A percentile compares a stretch with the other conserved stretches of the same genome.
Conservation (phyloP, 2,113 vertebrate genomes). For the Scomber japonicus region DNA sequence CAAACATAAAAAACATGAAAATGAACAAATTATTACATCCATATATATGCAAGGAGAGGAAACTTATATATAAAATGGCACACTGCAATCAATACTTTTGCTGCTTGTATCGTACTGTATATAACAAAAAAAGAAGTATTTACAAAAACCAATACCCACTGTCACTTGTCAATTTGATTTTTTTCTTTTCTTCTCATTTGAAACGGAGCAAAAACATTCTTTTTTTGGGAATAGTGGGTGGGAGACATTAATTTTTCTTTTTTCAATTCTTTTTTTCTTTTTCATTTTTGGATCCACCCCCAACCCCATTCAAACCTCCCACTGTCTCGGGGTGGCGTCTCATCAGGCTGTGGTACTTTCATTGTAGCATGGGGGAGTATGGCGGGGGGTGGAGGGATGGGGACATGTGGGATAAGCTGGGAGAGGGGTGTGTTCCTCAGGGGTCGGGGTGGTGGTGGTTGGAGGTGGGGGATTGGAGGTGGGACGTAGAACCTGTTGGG, state of each 20-base stretch:
- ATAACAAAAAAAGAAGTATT: conserved; percentile 88
- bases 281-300: conserved; percentile 57
- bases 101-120: conserved; percentile 82
- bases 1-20: conserved; percentile 49
- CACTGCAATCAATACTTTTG: conserved; percentile 87
- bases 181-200: conserved; percentile 72
- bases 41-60: conserved; percentile 76
- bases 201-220: conserved; percentile 83
- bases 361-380: conserved; percentile 57
- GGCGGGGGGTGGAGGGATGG: conserved; percentile 6
- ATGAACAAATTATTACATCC: conserved; percentile 76
- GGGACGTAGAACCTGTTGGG: conserved; percentile 46
- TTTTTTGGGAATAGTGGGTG: conserved; percentile 71
- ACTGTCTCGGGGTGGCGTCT: conserved; percentile 53
- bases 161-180: conserved; percentile 71
- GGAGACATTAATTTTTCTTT: conserved; percentile 63
- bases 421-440: conserved; percentile 43
- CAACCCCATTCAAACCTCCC: conserved; percentile 60
- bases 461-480: conserved; percentile 31
- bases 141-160: conserved; percentile 85
- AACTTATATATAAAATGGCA: conserved; percentile 85
- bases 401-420: conserved; percentile 39
- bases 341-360: conserved; percentile 68
- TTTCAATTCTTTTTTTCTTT: conserved; percentile 47
- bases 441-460: conserved; percentile 49